Conservation (phyloP, 1,140 invertebrate species). For the Laupala kohalensis region DNA sequence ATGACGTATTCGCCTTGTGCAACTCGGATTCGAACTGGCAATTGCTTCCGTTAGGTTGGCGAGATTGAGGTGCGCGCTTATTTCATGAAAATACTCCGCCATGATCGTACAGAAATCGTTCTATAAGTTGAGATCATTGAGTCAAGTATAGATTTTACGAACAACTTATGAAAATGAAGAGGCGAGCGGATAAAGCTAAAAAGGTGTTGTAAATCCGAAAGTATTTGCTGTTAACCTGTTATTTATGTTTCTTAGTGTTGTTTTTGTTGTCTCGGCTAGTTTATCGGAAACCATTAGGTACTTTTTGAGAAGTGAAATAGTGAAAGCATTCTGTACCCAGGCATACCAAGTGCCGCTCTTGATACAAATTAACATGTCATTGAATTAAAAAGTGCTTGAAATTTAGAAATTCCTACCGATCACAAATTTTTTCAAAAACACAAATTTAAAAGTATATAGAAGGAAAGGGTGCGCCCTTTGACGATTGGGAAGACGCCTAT, state of each 20-base stretch:
- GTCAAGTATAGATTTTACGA: neutral
- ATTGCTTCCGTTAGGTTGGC: too few species aligned
- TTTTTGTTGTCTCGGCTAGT: neutral
- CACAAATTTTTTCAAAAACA: too few species aligned
- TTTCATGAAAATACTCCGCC: neutral
- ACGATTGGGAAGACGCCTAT: too few species aligned
- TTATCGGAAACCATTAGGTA: neutral
- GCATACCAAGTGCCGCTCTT: neutral
- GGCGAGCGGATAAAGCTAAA: neutral
- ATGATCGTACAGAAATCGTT: neutral
- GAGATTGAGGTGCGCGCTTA: neutral
- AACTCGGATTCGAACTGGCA: too few species aligned
- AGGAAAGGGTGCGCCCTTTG: too few species aligned
- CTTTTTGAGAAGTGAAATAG: neutral
- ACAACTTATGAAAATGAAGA: neutral
- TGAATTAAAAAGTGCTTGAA: too few species aligned
- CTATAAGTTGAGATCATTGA: neutral
- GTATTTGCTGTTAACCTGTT: neutral
- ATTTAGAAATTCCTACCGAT: too few species aligned
- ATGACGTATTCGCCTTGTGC: too few species aligned
- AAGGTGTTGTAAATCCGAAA: neutral
- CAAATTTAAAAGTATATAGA: too few species aligned
- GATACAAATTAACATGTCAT: neutral
- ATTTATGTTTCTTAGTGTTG: neutral
- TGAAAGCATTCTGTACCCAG: neutral